Conservation (phyloP, 2,888 invertebrate species). For the Petrophora chlorosata region DNA sequence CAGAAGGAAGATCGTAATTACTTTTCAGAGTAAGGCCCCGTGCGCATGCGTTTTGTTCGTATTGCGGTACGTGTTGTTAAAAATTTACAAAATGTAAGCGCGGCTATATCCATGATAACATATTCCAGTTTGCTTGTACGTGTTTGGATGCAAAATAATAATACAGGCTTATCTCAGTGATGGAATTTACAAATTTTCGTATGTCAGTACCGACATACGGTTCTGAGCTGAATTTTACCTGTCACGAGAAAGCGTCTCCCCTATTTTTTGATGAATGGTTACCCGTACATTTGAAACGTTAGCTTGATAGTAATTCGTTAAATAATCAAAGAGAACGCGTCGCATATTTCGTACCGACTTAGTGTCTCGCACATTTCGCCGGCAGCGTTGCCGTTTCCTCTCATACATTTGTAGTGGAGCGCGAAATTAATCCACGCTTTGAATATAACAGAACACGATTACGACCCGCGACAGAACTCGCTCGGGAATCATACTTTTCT, state of each 20-base stretch:
- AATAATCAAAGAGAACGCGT: too few species aligned
- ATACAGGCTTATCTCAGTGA: too few species aligned
- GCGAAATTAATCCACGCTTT: not conserved
- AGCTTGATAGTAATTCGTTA: too few species aligned
- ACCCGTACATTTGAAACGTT: too few species aligned
- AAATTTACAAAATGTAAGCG: not conserved
- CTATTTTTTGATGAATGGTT: too few species aligned
- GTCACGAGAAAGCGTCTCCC: too few species aligned
- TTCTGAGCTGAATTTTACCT: slow-evolving; percentile 1
- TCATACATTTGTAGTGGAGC: slow-evolving; percentile 2
- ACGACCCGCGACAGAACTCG: slow-evolving; percentile 8
- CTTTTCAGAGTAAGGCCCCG: too few species aligned
- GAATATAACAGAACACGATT: slow-evolving; percentile 8
- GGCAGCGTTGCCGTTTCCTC: not conserved
- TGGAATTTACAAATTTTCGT: not conserved
- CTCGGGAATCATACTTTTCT: not conserved
- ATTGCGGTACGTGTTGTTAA: too few species aligned
- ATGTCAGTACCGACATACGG: slow-evolving; percentile 4
- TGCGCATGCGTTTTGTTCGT: too few species aligned
- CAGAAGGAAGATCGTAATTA: too few species aligned
- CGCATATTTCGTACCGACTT: too few species aligned
- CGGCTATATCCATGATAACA: not conserved
- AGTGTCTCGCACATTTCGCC: too few species aligned
- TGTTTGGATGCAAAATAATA: not conserved
- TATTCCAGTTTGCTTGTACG: not conserved